Evolutionary conservation across 2,113 vertebrate genomes (phyloP).

Genomic region (Toxostoma redivivum): DNA sequence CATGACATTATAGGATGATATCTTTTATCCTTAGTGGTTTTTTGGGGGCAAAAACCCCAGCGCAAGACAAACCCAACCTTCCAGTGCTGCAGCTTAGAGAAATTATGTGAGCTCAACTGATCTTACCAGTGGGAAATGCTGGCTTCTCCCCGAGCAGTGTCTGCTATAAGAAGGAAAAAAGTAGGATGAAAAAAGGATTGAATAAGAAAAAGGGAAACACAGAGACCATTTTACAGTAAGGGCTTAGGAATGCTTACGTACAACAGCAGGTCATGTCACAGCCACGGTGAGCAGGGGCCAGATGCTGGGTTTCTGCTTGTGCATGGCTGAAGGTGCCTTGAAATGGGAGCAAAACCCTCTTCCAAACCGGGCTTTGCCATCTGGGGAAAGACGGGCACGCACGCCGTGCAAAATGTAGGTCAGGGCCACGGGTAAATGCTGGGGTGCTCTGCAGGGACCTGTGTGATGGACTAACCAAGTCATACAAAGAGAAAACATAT

Average conservation of each 20-base stretch:
- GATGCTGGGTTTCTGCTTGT: background rate
- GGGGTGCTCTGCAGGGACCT: background rate
- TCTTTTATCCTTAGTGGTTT: background rate
- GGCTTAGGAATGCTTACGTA: background rate
- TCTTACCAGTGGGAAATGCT: background rate
- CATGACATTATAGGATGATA: background rate
- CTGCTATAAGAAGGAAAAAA: background rate
- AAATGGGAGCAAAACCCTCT: background rate
- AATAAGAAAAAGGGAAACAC: background rate
- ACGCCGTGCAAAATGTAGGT: accelerated
- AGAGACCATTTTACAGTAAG: background rate
- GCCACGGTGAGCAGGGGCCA: background rate
- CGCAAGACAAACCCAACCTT: background rate
- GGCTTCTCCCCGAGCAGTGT: background rate
- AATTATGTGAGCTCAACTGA: background rate
- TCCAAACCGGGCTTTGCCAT: background rate
- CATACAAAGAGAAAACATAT: background rate
- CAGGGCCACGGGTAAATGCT: background rate
- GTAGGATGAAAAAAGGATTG: background rate
- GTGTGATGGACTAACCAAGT: background rate
- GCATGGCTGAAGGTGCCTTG: accelerated
- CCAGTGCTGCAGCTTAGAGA: background rate
- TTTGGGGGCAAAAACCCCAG: accelerated
- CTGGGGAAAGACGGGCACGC: accelerated
- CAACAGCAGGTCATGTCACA: background rate